A percentile compares a stretch with the other conserved stretches of the same genome.
Conservation (phyloP, 1,140 invertebrate species). For the Acromyrmex echinatior region DNA sequence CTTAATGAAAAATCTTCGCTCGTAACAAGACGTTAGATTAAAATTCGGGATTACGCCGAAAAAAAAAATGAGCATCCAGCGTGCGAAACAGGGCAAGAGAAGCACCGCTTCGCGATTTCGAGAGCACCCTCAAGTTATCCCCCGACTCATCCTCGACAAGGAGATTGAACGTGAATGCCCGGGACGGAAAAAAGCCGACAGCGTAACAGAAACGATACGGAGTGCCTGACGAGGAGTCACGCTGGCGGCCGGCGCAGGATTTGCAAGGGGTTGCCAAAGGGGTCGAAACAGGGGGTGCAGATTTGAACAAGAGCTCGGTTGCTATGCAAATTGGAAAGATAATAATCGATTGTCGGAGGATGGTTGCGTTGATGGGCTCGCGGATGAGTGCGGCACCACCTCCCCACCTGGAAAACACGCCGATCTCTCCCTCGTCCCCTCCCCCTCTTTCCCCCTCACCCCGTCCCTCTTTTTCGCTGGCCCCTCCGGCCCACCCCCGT, state of each 20-base stretch:
- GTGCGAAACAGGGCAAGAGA: slow-evolving; percentile 36
- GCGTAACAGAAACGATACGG: slow-evolving; percentile 75
- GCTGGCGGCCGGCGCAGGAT: slow-evolving; percentile 77
- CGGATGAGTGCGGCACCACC: slow-evolving; percentile 82
- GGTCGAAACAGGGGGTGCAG: slow-evolving; percentile 79
- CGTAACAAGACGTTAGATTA: slow-evolving; percentile 51
- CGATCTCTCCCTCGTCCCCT: slow-evolving; percentile 79
- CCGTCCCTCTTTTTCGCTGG: slow-evolving; percentile 70
- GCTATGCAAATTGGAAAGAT: slow-evolving; percentile 87
- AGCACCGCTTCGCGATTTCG: slow-evolving; percentile 41
- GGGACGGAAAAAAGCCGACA: slow-evolving; percentile 55
- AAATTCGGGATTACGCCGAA: slow-evolving; percentile 31
- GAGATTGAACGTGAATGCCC: slow-evolving; percentile 66
- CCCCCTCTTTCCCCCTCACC: neutral
- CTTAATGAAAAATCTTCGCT: slow-evolving; percentile 4
- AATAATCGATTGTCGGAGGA: slow-evolving; percentile 87
- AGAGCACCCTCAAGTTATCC: slow-evolving; percentile 56
- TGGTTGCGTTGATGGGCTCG: slow-evolving; percentile 84
- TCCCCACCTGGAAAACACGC: slow-evolving; percentile 83
- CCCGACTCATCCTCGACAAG: slow-evolving; percentile 55
- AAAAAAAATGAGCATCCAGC: slow-evolving; percentile 56
- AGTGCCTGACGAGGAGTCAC: slow-evolving; percentile 72
- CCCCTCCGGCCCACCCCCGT: slow-evolving; percentile 66
- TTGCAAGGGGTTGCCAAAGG: slow-evolving; percentile 82
- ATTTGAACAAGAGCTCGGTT: slow-evolving; percentile 84